Evolutionary conservation across 1,140 invertebrate species (phyloP).

Genomic region (Drosophila melanica): DNA sequence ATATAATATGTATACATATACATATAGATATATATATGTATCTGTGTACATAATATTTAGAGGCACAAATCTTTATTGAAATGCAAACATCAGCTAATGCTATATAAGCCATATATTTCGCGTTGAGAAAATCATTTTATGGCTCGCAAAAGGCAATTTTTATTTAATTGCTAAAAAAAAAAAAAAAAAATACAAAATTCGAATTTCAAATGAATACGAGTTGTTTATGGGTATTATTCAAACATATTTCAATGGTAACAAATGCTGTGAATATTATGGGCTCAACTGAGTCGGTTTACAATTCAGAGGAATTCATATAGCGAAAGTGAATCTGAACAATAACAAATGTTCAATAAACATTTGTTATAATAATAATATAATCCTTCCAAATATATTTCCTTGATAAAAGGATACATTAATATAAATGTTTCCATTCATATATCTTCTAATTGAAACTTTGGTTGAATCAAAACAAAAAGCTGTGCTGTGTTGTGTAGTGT

Average conservation of each 20-base stretch:
- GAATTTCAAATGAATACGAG: slow-evolving; percentile 24
- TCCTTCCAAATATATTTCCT: too few species aligned
- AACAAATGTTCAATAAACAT: too few species aligned
- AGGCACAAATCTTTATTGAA: slow-evolving; percentile 68
- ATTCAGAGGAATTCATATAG: too few species aligned
- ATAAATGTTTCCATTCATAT: too few species aligned
- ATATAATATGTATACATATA: slow-evolving; percentile 12
- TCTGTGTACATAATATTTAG: slow-evolving; percentile 21
- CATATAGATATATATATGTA: too few species aligned
- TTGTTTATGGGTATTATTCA: slow-evolving; percentile 33
- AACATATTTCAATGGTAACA: slow-evolving; percentile 7
- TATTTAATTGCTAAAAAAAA: slow-evolving; percentile 42
- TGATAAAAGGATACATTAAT: too few species aligned
- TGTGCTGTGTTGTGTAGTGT: background rate
- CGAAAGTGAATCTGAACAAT: too few species aligned
- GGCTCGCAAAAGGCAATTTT: slow-evolving; percentile 42
- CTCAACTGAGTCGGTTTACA: background rate
- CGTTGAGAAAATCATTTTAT: slow-evolving; percentile 45
- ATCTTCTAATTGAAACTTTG: too few species aligned
- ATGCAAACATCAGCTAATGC: slow-evolving; percentile 51
- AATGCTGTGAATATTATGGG: slow-evolving; percentile 1
- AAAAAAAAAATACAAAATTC: too few species aligned
- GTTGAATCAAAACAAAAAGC: too few species aligned
- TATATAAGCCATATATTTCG: slow-evolving; percentile 55
- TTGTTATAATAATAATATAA: too few species aligned